Conservation (phyloP, 2,888 invertebrate species). For the Drosophila basisetae region DNA sequence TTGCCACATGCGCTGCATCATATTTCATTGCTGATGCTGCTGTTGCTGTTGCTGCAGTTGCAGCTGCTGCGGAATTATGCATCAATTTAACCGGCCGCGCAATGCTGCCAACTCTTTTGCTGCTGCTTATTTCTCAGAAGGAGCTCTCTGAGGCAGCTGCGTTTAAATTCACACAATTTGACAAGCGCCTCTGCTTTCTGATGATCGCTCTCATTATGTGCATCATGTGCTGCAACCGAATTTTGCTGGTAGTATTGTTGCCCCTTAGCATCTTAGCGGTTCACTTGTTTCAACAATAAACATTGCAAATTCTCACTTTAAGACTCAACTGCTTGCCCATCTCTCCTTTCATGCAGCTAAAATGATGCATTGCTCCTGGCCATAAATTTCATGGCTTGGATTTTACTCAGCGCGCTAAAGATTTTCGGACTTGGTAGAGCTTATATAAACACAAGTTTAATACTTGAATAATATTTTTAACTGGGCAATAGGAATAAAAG, state of each 20-base stretch:
- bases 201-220: conserved; percentile 64
- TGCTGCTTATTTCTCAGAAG: neutral
- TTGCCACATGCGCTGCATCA: conserved; percentile 71
- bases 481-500: neutral
- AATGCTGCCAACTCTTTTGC: conserved; percentile 54
- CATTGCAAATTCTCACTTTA: neutral
- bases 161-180: conserved; percentile 71
- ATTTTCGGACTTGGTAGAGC: conserved; percentile 1
- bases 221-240: conserved; percentile 23
- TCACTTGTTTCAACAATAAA: conserved; percentile 53
- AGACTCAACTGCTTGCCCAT: conserved; percentile 13
- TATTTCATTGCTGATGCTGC: conserved; percentile 63
- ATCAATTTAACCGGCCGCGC: conserved; percentile 76
- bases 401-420: conserved; percentile 20
- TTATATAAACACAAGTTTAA: conserved; percentile 13
- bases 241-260: conserved; percentile 26
- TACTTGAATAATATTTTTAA: neutral
- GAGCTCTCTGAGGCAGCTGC: conserved; percentile 36
- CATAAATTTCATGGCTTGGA: conserved; percentile 66
- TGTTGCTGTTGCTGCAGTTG: conserved; percentile 37
- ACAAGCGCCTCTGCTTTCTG: conserved; percentile 51
- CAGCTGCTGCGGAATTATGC: conserved; percentile 64
- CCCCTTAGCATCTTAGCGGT: conserved; percentile 36
- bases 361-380: conserved; percentile 59
- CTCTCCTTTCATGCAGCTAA: conserved; percentile 20